phyloP scores from a whole-genome alignment of 1,140 invertebrate genomes.

The Drosophila burlai region DNA sequence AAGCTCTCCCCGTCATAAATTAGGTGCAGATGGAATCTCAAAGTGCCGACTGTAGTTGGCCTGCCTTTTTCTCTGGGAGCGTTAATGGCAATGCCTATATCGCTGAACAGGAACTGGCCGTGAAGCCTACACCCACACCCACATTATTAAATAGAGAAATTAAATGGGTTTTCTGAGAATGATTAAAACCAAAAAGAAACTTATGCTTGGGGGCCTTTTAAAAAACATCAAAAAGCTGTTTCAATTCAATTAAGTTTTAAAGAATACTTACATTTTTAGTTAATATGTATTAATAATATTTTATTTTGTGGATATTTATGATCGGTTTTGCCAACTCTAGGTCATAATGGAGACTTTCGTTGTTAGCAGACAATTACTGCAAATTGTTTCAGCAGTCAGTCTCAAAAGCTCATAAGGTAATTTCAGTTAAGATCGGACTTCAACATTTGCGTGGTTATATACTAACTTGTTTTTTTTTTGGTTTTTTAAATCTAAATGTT shows the following conservation, averaged over 20 bases:
- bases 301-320: too few relatives aligned
- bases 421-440: too few relatives aligned
- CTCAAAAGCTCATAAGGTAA: too few relatives aligned
- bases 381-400: too few relatives aligned
- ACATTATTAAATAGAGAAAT: constrained; percentile 11
- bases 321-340: too few relatives aligned
- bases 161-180: neutral
- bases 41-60: constrained; percentile 60
- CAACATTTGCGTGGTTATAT: too few relatives aligned
- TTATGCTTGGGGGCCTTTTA: neutral
- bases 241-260: neutral
- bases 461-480: too few relatives aligned
- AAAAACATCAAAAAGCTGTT: neutral
- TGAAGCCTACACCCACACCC: constrained; percentile 1
- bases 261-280: too few relatives aligned
- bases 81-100: constrained; percentile 51
- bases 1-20: constrained; percentile 69
- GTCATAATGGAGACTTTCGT: too few relatives aligned
- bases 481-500: too few relatives aligned
- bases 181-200: neutral
- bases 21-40: constrained; percentile 78
- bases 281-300: too few relatives aligned
- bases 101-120: constrained; percentile 29
- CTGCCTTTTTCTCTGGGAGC: constrained; percentile 32
- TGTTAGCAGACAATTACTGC: too few relatives aligned